Evolutionary conservation across 2,888 invertebrate genomes (phyloP).

Genomic region (Lasioglossum morio): DNA sequence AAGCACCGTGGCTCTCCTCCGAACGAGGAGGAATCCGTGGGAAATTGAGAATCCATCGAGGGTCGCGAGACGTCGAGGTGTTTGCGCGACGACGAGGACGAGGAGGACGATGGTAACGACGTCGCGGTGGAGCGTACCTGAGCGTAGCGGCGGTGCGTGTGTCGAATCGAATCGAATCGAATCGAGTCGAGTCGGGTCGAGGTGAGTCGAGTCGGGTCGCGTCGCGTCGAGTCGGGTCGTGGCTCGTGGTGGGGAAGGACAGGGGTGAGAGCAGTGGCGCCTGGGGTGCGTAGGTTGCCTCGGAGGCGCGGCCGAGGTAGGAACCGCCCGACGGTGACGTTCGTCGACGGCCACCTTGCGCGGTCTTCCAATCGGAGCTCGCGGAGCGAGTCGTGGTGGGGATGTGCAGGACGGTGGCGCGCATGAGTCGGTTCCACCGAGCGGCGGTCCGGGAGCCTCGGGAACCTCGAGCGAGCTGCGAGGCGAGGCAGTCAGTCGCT

Average conservation of each 20-base stretch:
- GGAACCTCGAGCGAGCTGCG: constrained; percentile 82
- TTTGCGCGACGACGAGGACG: not conserved
- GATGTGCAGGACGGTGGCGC: constrained; percentile 75
- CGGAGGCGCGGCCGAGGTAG: constrained; percentile 78
- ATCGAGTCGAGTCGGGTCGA: constrained; percentile 2
- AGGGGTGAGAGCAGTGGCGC: constrained; percentile 83
- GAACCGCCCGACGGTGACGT: constrained; percentile 82
- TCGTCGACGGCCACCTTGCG: constrained; percentile 84
- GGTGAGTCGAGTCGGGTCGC: not conserved
- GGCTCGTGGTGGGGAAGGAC: constrained; percentile 29
- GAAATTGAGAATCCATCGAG: constrained; percentile 2
- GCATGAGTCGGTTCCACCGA: constrained; percentile 79
- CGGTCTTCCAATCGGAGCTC: constrained; percentile 76
- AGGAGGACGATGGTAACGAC: not conserved
- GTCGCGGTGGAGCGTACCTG: not conserved
- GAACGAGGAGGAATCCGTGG: not conserved
- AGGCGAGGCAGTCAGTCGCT: constrained; percentile 86
- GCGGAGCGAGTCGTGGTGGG: constrained; percentile 83
- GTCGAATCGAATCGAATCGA: constrained; percentile 7
- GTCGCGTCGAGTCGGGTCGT: constrained; percentile 7
- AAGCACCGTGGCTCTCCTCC: not conserved
- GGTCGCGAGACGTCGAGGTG: not conserved
- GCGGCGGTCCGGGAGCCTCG: constrained; percentile 76
- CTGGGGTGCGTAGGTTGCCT: constrained; percentile 75
- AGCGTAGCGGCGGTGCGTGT: not conserved